Conservation (phyloP, 2,797 vertebrate genomes). For the Toxotes lorentzi region DNA sequence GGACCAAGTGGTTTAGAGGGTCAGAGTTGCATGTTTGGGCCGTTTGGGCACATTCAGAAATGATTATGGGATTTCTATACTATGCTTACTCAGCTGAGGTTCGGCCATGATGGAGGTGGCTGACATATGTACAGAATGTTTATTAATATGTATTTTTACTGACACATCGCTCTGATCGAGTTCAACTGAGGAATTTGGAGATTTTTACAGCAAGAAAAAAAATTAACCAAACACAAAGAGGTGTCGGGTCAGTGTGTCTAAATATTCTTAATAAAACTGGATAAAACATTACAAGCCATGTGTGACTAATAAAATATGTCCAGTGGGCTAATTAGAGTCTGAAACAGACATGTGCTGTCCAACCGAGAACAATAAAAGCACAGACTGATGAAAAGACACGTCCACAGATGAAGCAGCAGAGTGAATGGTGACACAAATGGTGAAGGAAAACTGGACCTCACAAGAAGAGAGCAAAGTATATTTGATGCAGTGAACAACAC, state of each 20-base stretch:
- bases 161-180: slow-evolving; percentile 38
- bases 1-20: slow-evolving; percentile 65
- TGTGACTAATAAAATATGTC: slow-evolving; percentile 59
- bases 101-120: slow-evolving; percentile 48
- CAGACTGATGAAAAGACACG: slow-evolving; percentile 46
- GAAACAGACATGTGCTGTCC: neutral
- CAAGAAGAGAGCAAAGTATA: slow-evolving; percentile 10
- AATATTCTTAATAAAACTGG: slow-evolving; percentile 43
- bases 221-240: neutral
- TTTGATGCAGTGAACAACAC: slow-evolving; percentile 10
- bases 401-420: slow-evolving; percentile 39
- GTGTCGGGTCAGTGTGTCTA: slow-evolving; percentile 12
- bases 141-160: slow-evolving; percentile 48
- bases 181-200: slow-evolving; percentile 28
- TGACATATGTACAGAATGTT: slow-evolving; percentile 49
- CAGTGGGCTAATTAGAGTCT: slow-evolving; percentile 44
- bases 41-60: slow-evolving; percentile 76
- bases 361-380: slow-evolving; percentile 50
- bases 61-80: slow-evolving; percentile 72
- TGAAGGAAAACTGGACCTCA: slow-evolving; percentile 34
- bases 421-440: slow-evolving; percentile 44
- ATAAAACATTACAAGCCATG: slow-evolving; percentile 52
- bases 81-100: slow-evolving; percentile 75
- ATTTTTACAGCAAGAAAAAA: slow-evolving; percentile 36
- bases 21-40: slow-evolving; percentile 62